phyloP scores from a whole-genome alignment of 2,888 invertebrate genomes.

The Mesorhabditis belari region DNA sequence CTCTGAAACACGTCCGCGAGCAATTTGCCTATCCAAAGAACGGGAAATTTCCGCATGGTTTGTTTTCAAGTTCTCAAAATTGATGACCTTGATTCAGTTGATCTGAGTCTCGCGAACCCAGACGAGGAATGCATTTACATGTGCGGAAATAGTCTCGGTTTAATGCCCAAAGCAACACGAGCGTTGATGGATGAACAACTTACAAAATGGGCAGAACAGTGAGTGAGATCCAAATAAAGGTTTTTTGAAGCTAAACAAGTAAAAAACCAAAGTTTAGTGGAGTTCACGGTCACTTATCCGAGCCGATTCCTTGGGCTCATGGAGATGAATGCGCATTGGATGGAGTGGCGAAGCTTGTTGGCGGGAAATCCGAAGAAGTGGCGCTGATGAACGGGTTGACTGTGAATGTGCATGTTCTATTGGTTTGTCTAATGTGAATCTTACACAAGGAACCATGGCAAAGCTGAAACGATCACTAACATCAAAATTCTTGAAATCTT shows the following conservation, averaged over 20 bases:
- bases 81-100: slow-evolving; percentile 18
- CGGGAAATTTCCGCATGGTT: slow-evolving; percentile 41
- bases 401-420: slow-evolving; percentile 60
- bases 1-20: slow-evolving; percentile 28
- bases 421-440: slow-evolving; percentile 52
- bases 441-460: too few species aligned
- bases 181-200: slow-evolving; percentile 55
- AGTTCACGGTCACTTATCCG: slow-evolving; percentile 53
- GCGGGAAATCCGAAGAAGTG: slow-evolving; percentile 57
- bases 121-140: slow-evolving; percentile 60
- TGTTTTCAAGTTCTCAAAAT: too few species aligned
- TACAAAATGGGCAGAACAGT: slow-evolving; percentile 59
- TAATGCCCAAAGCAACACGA: slow-evolving; percentile 58
- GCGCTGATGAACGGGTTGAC: slow-evolving; percentile 61
- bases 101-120: slow-evolving; percentile 25
- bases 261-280: slow-evolving; percentile 45
- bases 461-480: too few species aligned
- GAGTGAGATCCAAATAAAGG: slow-evolving; percentile 26
- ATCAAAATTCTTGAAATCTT: too few species aligned
- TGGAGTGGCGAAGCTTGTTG: slow-evolving; percentile 55
- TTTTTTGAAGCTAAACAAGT: neutral
- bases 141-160: slow-evolving; percentile 61
- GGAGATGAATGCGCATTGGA: slow-evolving; percentile 54
- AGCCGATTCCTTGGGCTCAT: slow-evolving; percentile 56
- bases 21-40: slow-evolving; percentile 42